These are phyloP conservation scores for Ommatoiulus sabulosus DNA, from an alignment of 2,888 invertebrate species.

Conservation along the genomic window DNA sequence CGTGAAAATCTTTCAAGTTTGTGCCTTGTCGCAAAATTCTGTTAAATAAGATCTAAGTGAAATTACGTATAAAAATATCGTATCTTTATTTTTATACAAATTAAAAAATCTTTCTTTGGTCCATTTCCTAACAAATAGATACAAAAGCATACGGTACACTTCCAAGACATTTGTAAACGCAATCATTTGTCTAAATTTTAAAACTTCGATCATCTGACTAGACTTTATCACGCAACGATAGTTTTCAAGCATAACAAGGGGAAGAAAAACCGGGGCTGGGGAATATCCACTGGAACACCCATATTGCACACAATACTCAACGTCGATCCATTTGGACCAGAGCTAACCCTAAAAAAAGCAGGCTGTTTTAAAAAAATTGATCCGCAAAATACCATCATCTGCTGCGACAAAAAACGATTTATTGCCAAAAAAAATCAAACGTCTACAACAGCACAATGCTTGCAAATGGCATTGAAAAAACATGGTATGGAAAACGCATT, in stretches of 20 bases:
- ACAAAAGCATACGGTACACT: conserved; percentile 3
- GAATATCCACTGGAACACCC: conserved; percentile 13
- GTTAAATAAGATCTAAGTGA: conserved; percentile 32
- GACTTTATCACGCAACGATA: background rate
- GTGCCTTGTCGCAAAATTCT: background rate
- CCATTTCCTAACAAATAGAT: conserved; percentile 35
- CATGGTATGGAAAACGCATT: conserved; percentile 47
- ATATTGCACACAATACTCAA: background rate
- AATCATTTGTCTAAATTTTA: background rate
- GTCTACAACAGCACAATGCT: conserved; percentile 48
- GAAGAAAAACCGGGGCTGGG: background rate
- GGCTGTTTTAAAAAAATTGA: conserved; percentile 2
- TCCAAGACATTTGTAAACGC: background rate
- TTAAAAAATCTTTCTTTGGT: conserved; percentile 45
- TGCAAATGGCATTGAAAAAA: conserved; percentile 46
- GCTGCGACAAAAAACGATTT: conserved; percentile 47
- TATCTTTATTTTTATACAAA: conserved; percentile 45
- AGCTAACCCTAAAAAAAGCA: background rate
- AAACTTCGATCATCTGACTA: conserved; percentile 27
- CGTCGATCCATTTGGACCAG: conserved; percentile 17
- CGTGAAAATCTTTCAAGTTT: background rate
- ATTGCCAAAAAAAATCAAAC: conserved; percentile 46
- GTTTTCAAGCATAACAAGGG: conserved; percentile 29
- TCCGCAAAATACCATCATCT: conserved; percentile 47
- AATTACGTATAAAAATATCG: conserved; percentile 42